phyloP scores from a whole-genome alignment of 1,140 invertebrate species.

The Drosophila erecta region DNA sequence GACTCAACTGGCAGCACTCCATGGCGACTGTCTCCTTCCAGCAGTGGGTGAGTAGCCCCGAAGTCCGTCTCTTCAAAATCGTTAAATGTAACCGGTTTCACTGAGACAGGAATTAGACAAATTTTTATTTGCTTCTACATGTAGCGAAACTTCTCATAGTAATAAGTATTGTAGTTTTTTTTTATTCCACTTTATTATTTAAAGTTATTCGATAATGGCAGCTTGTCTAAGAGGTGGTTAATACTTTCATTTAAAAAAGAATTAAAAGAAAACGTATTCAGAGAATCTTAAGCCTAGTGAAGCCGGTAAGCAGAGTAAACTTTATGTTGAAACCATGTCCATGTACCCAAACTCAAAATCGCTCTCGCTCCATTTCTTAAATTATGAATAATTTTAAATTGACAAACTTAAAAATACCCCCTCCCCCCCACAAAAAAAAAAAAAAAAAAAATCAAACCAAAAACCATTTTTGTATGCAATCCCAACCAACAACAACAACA shows the following conservation, averaged over 20 bases:
- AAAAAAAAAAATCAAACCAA: constrained; percentile 55
- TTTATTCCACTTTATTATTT: background rate
- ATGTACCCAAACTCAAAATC: constrained; percentile 46
- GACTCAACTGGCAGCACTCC: constrained; percentile 90
- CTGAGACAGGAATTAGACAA: background rate
- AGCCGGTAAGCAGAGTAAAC: constrained; percentile 4
- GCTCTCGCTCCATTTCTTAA: constrained; percentile 59
- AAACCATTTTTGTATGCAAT: constrained; percentile 76
- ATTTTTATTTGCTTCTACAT: background rate
- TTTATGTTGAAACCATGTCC: constrained; percentile 26
- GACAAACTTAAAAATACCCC: constrained; percentile 25
- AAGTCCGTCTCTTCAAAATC: background rate
- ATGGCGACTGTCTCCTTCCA: constrained; percentile 91
- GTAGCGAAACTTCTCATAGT: background rate
- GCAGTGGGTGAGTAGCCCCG: constrained; percentile 89
- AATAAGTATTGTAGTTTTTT: background rate
- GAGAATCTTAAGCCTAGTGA: background rate
- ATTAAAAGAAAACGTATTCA: too few relatives aligned
- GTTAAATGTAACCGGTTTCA: constrained; percentile 11
- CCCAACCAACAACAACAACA: constrained; percentile 46
- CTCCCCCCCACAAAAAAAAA: background rate
- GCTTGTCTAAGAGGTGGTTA: too few relatives aligned
- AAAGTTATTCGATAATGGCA: too few relatives aligned
- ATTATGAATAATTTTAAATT: constrained; percentile 42
- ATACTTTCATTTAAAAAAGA: too few relatives aligned